These are phyloP conservation scores for Zaprionus inermis DNA, from an alignment of 1,140 invertebrate species.

Conservation along the genomic window DNA sequence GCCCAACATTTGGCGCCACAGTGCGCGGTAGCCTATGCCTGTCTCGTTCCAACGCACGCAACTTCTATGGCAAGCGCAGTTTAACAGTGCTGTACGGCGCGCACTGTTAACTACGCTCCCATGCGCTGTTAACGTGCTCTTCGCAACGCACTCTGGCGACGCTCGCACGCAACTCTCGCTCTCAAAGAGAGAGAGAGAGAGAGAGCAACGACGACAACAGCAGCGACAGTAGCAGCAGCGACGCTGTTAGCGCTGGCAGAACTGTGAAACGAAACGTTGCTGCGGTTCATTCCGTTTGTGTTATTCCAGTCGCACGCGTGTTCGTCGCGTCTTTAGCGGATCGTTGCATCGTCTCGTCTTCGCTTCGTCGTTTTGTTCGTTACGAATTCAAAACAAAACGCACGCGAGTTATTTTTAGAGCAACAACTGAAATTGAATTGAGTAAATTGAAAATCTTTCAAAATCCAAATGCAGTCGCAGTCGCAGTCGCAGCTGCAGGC, in stretches of 20 bases:
- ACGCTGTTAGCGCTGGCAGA: slow-evolving; percentile 3
- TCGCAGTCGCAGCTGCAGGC: slow-evolving; percentile 39
- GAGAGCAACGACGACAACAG: too few relatives aligned
- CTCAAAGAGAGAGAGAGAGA: slow-evolving; percentile 13
- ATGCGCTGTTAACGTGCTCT: slow-evolving; percentile 21
- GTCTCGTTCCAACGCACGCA: slow-evolving; percentile 37
- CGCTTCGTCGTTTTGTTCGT: slow-evolving; percentile 48
- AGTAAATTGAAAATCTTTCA: slow-evolving; percentile 12
- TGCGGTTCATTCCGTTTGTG: slow-evolving; percentile 7
- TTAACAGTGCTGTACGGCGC: too few relatives aligned
- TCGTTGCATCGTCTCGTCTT: not conserved
- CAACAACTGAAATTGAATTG: slow-evolving; percentile 51
- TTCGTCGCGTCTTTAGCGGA: not conserved
- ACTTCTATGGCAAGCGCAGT: slow-evolving; percentile 19
- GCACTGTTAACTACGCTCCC: slow-evolving; percentile 28
- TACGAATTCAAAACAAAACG: slow-evolving; percentile 73
- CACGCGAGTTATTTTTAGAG: slow-evolving; percentile 67
- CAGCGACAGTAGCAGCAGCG: not conserved
- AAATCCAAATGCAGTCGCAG: slow-evolving; percentile 55
- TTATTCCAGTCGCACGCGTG: not conserved
- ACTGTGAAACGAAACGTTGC: slow-evolving; percentile 3
- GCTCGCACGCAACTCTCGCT: not conserved
- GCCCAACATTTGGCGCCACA: slow-evolving; percentile 39
- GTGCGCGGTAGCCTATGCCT: slow-evolving; percentile 19
- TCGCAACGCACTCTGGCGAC: slow-evolving; percentile 12